Evolutionary conservation across 2,888 invertebrate species (phyloP).

Genomic region (Oscheius myriophilus): DNA sequence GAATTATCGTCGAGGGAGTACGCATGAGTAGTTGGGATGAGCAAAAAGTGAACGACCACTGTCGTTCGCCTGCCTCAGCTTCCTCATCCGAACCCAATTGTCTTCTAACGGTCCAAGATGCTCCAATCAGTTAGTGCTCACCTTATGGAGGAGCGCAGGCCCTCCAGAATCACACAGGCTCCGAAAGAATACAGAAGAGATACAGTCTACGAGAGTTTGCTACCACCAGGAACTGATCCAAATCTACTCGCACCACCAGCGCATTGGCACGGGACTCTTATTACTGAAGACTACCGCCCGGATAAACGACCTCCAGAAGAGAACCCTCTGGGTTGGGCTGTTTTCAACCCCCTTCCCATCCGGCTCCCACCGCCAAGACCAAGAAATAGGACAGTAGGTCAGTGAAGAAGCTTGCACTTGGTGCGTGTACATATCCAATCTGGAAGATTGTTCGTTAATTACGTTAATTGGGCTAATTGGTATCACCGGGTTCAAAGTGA

Average conservation of each 20-base stretch:
- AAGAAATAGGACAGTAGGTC: slow-evolving; percentile 20
- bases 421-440: no score
- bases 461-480: no score
- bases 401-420: no score
- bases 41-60: slow-evolving; percentile 30
- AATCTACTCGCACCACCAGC: slow-evolving; percentile 36
- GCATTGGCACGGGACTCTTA: slow-evolving; percentile 41
- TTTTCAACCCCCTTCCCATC: slow-evolving; percentile 54
- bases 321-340: slow-evolving; percentile 57
- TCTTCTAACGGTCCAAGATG: slow-evolving; percentile 32
- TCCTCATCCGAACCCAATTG: not conserved
- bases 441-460: no score
- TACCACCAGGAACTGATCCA: slow-evolving; percentile 28
- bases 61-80: not conserved
- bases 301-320: slow-evolving; percentile 31
- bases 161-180: slow-evolving; percentile 30
- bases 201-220: slow-evolving; percentile 5
- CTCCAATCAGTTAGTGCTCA: slow-evolving; percentile 61
- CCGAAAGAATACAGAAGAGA: not conserved
- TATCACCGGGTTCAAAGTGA: no score
- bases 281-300: slow-evolving; percentile 39
- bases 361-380: slow-evolving; percentile 36
- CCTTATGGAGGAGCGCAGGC: slow-evolving; percentile 56
- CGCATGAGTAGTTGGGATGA: slow-evolving; percentile 32
- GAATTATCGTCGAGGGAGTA: slow-evolving; percentile 34